Percentiles rank a stretch among this genome's conserved stretches.
phyloP scores from a whole-genome alignment of 1,140 invertebrate species.

The Caenorhabditis brenneri region DNA sequence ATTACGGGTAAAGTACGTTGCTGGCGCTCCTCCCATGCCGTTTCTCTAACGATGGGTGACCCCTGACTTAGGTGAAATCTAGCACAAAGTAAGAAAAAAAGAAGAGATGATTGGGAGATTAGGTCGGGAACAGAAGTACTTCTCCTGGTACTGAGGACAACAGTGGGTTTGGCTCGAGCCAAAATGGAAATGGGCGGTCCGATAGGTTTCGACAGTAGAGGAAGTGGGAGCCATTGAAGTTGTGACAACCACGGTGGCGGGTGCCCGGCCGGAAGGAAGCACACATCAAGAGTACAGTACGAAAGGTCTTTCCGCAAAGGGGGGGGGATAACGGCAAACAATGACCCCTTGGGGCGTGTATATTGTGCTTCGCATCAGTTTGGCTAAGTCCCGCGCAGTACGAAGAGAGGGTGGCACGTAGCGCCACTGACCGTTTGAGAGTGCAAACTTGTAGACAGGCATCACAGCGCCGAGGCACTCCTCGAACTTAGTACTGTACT shows the following conservation, averaged over 20 bases:
- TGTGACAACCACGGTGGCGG: slow-evolving; percentile 38
- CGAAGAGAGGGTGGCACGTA: slow-evolving; percentile 38
- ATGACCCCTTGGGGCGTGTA: slow-evolving; percentile 39
- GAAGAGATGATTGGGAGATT: not conserved
- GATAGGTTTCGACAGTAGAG: slow-evolving; percentile 8
- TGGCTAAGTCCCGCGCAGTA: slow-evolving; percentile 28
- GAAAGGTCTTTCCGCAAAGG: slow-evolving; percentile 37
- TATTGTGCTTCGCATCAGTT: slow-evolving; percentile 36
- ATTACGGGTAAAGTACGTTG: not conserved
- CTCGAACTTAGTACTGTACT: slow-evolving; percentile 31
- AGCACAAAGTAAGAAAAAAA: not conserved
- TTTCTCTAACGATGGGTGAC: not conserved
- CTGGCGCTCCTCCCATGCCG: not conserved
- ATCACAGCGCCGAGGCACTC: slow-evolving; percentile 22
- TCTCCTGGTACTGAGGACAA: slow-evolving; percentile 1
- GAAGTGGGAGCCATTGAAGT: slow-evolving; percentile 34
- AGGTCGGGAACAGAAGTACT: slow-evolving; percentile 8
- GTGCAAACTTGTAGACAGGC: slow-evolving; percentile 40
- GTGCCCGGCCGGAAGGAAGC: slow-evolving; percentile 27
- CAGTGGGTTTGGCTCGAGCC: not conserved
- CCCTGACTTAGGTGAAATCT: not conserved
- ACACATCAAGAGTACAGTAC: slow-evolving; percentile 39
- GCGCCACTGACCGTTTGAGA: slow-evolving; percentile 21
- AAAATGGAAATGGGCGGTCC: slow-evolving; percentile 30
- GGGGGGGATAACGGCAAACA: slow-evolving; percentile 24